These are phyloP conservation scores for Hyalella azteca DNA, from an alignment of 2,888 invertebrate genomes.

Conservation along the genomic window DNA sequence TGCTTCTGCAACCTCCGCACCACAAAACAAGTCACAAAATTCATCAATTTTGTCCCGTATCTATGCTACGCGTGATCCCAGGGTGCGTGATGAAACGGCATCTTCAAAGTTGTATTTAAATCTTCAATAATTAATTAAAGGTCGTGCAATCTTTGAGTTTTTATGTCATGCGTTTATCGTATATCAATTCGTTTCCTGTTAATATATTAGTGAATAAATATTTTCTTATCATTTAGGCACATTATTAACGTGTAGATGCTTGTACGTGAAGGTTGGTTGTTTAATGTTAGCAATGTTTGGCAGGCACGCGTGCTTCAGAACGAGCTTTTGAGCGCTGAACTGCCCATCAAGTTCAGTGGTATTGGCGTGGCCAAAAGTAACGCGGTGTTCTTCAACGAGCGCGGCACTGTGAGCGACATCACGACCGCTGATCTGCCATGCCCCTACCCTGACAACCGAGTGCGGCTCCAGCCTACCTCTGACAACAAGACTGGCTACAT, in stretches of 20 bases:
- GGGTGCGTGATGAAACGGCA: background rate
- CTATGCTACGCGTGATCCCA: constrained; percentile 24
- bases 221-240: too few species aligned
- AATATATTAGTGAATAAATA: too few species aligned
- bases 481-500: constrained; percentile 88
- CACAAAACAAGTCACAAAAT: background rate
- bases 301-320: constrained; percentile 60
- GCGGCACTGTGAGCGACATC: constrained; percentile 72
- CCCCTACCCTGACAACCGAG: constrained; percentile 89
- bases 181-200: too few species aligned
- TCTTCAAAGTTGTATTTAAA: background rate
- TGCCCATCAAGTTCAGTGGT: constrained; percentile 81
- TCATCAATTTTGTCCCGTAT: constrained; percentile 17
- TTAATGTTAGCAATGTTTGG: too few species aligned
- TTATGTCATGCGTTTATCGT: too few species aligned
- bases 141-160: too few species aligned
- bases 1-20: background rate
- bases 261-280: too few species aligned
- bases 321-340: constrained; percentile 60
- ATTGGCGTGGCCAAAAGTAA: constrained; percentile 77
- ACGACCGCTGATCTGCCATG: constrained; percentile 74
- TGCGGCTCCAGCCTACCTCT: constrained; percentile 79
- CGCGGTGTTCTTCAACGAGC: constrained; percentile 75
- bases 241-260: too few species aligned
- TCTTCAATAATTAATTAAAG: background rate